Percentiles rank a stretch among this genome's conserved stretches.
phyloP scores from a whole-genome alignment of 1,140 invertebrate genomes.

The Portunus trituberculatus region DNA sequence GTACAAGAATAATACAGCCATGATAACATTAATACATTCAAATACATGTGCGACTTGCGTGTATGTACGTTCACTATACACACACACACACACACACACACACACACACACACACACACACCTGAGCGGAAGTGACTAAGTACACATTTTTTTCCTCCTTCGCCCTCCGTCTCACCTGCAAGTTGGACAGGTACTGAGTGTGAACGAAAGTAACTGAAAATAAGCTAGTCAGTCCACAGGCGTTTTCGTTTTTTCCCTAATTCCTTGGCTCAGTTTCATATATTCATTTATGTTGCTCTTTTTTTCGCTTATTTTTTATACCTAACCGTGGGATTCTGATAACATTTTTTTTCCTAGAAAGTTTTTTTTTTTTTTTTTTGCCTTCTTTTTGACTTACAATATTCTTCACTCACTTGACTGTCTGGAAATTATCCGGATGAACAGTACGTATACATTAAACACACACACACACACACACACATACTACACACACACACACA shows the following conservation, averaged over 20 bases:
- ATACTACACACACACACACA: neutral
- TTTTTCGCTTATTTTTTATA: neutral
- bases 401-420: neutral
- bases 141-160: neutral
- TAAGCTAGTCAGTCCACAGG: neutral
- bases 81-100: constrained; percentile 20
- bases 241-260: neutral
- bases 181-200: neutral
- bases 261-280: too few relatives aligned
- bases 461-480: neutral
- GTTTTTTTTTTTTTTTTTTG: too few relatives aligned
- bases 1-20: too few relatives aligned
- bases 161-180: neutral
- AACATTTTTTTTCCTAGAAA: neutral
- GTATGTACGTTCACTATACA: neutral
- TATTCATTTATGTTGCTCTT: neutral
- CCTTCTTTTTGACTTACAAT: too few relatives aligned
- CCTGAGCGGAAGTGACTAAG: neutral
- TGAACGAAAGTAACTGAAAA: neutral
- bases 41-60: too few relatives aligned
- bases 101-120: constrained; percentile 8
- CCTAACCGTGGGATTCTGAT: neutral
- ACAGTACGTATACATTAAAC: too few relatives aligned
- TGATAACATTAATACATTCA: too few relatives aligned
- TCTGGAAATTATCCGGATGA: neutral